Conservation (phyloP, 2,797 vertebrate species). For the Sebastiscus tertius region DNA sequence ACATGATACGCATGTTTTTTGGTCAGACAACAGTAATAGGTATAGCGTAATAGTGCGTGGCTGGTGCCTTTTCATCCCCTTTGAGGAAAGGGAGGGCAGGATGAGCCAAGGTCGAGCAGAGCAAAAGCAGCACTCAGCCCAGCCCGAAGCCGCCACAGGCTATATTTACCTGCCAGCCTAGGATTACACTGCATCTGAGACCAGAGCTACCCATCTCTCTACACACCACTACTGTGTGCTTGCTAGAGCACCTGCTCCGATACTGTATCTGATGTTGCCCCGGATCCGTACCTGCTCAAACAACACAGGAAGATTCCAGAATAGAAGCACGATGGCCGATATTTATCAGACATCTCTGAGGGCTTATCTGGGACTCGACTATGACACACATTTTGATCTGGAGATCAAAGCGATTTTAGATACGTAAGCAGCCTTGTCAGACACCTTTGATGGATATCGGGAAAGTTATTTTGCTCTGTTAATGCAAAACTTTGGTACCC, state of each 20-base stretch:
- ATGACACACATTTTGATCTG: slow-evolving; percentile 37
- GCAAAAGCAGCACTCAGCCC: slow-evolving; percentile 69
- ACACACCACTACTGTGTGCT: slow-evolving; percentile 40
- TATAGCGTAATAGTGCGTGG: not conserved
- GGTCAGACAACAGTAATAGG: not conserved
- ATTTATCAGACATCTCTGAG: slow-evolving; percentile 45
- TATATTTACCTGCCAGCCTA: slow-evolving; percentile 80
- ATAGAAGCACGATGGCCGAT: slow-evolving; percentile 38
- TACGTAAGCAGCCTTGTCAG: slow-evolving; percentile 1
- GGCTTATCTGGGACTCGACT: slow-evolving; percentile 33
- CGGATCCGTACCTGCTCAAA: slow-evolving; percentile 42
- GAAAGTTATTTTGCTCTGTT: not conserved
- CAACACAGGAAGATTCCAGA: slow-evolving; percentile 44
- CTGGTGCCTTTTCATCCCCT: slow-evolving; percentile 41
- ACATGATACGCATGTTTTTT: not conserved
- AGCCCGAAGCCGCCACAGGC: slow-evolving; percentile 63
- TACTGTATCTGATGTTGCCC: slow-evolving; percentile 54
- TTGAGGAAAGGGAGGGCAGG: slow-evolving; percentile 45
- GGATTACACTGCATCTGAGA: slow-evolving; percentile 71
- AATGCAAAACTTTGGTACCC: not conserved
- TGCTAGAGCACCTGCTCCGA: slow-evolving; percentile 49
- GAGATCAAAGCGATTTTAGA: slow-evolving; percentile 41
- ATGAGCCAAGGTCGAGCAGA: slow-evolving; percentile 75
- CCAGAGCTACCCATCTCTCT: slow-evolving; percentile 46
- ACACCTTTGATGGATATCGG: slow-evolving; percentile 25